Evolutionary conservation across 1,140 invertebrate species (phyloP).

Genomic region (Copidosoma floridanum): DNA sequence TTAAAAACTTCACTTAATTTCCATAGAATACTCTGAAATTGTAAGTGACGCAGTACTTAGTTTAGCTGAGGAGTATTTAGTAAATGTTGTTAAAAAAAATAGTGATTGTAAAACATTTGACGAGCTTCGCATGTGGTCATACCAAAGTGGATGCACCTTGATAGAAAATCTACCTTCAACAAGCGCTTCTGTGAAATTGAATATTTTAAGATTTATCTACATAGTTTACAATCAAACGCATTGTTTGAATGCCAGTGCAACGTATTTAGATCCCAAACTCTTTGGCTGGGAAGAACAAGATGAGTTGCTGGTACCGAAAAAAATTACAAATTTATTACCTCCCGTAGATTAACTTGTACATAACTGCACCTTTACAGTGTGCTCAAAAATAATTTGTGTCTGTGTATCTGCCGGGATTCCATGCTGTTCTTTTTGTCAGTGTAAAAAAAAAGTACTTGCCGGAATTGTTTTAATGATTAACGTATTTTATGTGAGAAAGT

Average conservation of each 20-base stretch:
- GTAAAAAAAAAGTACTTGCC: background rate
- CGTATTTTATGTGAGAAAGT: no score
- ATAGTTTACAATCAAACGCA: background rate
- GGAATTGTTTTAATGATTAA: background rate
- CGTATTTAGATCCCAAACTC: background rate
- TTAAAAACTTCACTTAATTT: background rate
- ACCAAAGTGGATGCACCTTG: background rate
- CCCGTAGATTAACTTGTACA: background rate
- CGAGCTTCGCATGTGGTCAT: background rate
- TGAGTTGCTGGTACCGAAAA: background rate
- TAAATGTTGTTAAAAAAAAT: background rate
- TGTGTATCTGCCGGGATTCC: background rate
- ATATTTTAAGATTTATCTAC: background rate
- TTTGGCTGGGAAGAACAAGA: background rate
- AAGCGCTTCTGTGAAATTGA: background rate
- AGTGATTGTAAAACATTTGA: background rate
- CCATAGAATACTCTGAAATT: background rate
- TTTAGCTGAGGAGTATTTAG: background rate
- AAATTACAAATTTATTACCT: background rate
- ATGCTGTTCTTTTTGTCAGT: conserved; percentile 6
- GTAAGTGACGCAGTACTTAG: background rate
- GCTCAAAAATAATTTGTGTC: background rate
- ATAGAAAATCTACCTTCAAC: background rate
- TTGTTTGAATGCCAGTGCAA: background rate
- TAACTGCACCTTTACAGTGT: background rate